Percentiles rank a stretch among this genome's conserved stretches.
Evolutionary conservation across 2,888 invertebrate species (phyloP).

Genomic region (Ennomos erosarius): DNA sequence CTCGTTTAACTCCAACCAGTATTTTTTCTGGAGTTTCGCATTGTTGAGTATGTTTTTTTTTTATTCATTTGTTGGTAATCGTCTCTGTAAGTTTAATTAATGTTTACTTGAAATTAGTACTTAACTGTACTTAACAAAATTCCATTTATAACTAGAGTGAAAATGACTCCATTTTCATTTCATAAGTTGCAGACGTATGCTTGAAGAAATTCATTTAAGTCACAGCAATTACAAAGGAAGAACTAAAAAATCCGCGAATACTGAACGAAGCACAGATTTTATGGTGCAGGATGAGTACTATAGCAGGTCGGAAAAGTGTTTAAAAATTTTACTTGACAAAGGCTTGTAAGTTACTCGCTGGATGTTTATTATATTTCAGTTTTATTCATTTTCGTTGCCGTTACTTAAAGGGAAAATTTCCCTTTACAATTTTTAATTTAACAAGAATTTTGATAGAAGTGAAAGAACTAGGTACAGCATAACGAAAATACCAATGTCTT

Average conservation of each 20-base stretch:
- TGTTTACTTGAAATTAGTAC: conserved; percentile 43
- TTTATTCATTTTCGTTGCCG: conserved; percentile 6
- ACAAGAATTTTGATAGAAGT: no score
- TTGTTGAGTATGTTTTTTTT: conserved; percentile 46
- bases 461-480: no score
- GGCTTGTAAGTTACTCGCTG: conserved; percentile 21
- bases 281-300: conserved; percentile 51
- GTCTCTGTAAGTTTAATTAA: conserved; percentile 46
- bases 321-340: conserved; percentile 32
- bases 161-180: conserved; percentile 43
- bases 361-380: conserved; percentile 8
- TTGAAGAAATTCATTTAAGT: conserved; percentile 58
- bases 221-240: conserved; percentile 58
- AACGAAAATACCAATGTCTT: no score
- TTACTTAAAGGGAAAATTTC: background rate
- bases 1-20: conserved; percentile 57
- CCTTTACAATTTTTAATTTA: background rate
- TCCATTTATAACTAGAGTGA: no score
- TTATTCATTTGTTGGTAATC: conserved; percentile 51
- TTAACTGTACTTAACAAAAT: conserved; percentile 24
- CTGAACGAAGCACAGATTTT: conserved; percentile 54
- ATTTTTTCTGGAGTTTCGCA: conserved; percentile 47
- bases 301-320: conserved; percentile 35
- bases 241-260: conserved; percentile 68
- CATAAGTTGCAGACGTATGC: conserved; percentile 56